Evolutionary conservation across 2,797 vertebrate species (phyloP), one percentile per base, ranked within the genome.

Genomic region (Falco concolor): DNA sequence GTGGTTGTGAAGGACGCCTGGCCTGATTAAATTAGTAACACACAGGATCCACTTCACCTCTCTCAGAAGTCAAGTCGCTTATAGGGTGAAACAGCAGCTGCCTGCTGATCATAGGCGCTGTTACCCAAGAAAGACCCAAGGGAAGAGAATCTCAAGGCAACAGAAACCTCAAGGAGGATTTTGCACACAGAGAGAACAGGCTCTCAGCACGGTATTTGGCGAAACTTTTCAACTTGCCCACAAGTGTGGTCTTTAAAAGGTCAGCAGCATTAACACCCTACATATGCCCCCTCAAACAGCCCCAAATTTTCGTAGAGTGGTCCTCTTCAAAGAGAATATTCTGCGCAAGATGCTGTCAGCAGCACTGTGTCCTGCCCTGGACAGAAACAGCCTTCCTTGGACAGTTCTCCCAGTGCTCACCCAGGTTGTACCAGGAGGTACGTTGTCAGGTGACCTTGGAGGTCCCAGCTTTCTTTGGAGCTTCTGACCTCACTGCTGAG

Each of bases 31-130:
- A 25, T 9, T 7, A 16, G 17, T 8, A 49, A n/a, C 1, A 2
- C 4, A 0, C 0, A 0, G 28, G 32, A 21, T 34, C 50, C 38
- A 2, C 49, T 34, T 47, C 16, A 8, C 11, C 14, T 28, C 64
- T 34, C 50, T 28, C 19, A 14, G 17, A 56, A 54, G 17, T 50
- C 24, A 30, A 56, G 49, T 76, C 45, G 10, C 32, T 57, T 38
- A 30, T 2, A 4, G 84, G 34, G 38, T 24, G 22, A 81, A 38
- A 73, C 56, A 70, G 42, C 57, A 57, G 40, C 68, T 27, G 6
- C 5, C 74, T 52, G 42, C 28, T 25, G 34, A 44, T 19, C 1
- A 23, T 8, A 64, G 2, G 1, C 6, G 22, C 18, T 6, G 12
- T 13, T 16, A 88, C 25, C 28, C 15, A 22, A 24, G 38, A 82